Evolutionary conservation across 2,888 invertebrate genomes (phyloP), one percentile per base, ranked within the genome.

Genomic region (Chloromyia formosa): DNA sequence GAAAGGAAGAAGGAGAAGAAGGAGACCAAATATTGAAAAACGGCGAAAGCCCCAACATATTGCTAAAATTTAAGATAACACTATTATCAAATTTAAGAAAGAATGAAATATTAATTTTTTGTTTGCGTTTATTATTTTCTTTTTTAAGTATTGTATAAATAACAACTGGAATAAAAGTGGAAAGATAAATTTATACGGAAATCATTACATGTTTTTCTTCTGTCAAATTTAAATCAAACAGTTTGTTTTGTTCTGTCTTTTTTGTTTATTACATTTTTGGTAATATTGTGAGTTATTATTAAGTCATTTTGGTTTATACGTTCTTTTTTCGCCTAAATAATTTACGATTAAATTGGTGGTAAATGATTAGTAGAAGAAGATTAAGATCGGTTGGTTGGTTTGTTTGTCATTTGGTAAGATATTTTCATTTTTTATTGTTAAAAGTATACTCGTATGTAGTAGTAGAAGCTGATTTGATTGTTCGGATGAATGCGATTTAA

Each of bases 401-500:
- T 62, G 2, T 62, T 62, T n/a, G 7, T 62, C n/a, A 18, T 35
- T 62, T 20, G 1, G 56, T 56, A 12, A n/a, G n/a, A n/a, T n/a
- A n/a, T n/a, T n/a, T n/a, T n/a, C n/a, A n/a, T n/a, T n/a, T n/a
- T n/a, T n/a, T 35, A 35, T 35, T 35, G 27, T 35, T 35, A 35
- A 35, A 35, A 35, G 27, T 35, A 35, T 35, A n/a, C 7, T 35
- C 7, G 7, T 35, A 35, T 14, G 23, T 14, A 12, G n/a, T 62
- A 23, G 1, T 22, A 35, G 23, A 40, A 12, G 62, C 16, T 7
- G 35, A 56, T 23, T 35, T 35, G 62, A 40, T 62, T 62, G 62
- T 40, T n/a, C 40, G 16, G 23, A n/a, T 71, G 71, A 71, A 71
- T 71, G 71, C 58, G 56, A 71, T 71, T 56, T 71, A 71, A 71